Conservation (phyloP, 2,797 vertebrate species). For the Alauda arvensis region DNA sequence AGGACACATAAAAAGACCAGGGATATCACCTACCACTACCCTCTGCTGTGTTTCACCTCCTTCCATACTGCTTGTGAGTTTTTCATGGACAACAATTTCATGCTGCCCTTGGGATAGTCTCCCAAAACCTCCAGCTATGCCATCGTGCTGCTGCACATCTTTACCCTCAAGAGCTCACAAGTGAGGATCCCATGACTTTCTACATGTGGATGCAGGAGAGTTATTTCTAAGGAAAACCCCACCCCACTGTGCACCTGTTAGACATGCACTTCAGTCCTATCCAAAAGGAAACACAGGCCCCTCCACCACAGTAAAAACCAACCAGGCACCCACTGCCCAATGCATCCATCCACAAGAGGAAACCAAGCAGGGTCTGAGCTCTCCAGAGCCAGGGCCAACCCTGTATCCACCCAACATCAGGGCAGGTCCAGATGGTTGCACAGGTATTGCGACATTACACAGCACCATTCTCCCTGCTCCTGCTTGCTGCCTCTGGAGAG, state of each 20-base stretch:
- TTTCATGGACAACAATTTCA: background rate
- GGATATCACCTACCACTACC: background rate
- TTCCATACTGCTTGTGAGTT: background rate
- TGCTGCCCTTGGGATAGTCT: background rate
- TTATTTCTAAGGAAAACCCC: background rate
- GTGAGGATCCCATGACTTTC: background rate
- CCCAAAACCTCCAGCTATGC: background rate
- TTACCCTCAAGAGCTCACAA: background rate
- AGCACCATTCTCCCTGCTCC: background rate
- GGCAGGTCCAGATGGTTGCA: background rate
- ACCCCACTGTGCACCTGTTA: rapidly evolving
- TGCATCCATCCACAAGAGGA: rapidly evolving
- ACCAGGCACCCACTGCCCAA: background rate
- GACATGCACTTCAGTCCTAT: rapidly evolving
- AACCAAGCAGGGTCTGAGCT: rapidly evolving
- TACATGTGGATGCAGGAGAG: background rate
- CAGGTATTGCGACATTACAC: background rate
- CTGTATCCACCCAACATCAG: background rate
- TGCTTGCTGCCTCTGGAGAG: background rate
- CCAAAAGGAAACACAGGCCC: background rate
- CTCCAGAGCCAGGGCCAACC: background rate
- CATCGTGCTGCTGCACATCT: rapidly evolving
- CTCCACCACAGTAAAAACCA: background rate
- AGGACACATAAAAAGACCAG: background rate
- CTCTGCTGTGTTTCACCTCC: background rate